Conservation (phyloP, 2,888 invertebrate genomes). For the Cerastis leucographa region DNA sequence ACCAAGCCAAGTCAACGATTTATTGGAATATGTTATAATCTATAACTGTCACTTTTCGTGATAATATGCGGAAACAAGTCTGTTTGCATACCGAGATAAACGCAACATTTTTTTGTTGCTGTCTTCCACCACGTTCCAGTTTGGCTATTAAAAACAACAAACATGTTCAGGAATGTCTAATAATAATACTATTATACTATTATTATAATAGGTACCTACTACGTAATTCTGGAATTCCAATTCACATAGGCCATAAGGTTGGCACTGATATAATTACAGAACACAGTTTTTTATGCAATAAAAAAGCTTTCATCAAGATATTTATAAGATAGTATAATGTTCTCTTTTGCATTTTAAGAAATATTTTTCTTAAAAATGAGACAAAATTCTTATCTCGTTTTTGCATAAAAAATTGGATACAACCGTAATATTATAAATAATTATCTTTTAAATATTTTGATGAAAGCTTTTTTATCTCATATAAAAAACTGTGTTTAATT, state of each 20-base stretch:
- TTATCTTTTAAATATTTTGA: too few relatives aligned
- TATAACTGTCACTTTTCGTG: not conserved
- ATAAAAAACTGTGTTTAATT: too few relatives aligned
- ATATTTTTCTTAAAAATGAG: too few relatives aligned
- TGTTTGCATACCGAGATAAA: not conserved
- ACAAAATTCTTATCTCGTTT: too few relatives aligned
- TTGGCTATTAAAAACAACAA: not conserved
- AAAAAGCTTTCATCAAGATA: not conserved
- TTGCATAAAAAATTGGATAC: too few relatives aligned
- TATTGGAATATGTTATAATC: not conserved
- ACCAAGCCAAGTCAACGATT: not conserved
- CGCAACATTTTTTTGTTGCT: not conserved
- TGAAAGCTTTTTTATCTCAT: too few relatives aligned
- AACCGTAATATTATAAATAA: too few relatives aligned
- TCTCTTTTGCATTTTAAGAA: too few relatives aligned
- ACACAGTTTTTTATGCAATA: not conserved
- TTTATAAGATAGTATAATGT: too few relatives aligned
- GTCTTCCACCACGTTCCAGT: slow-evolving; percentile 17
- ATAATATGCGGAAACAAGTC: slow-evolving; percentile 12
- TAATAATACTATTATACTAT: not conserved
- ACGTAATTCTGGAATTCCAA: slow-evolving; percentile 10
- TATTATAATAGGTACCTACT: not conserved
- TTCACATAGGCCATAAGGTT: slow-evolving; percentile 12
- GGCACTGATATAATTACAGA: slow-evolving; percentile 9
- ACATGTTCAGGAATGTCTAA: not conserved